phyloP scores from a whole-genome alignment of 2,797 vertebrate genomes.

The Aythya fuligula region DNA sequence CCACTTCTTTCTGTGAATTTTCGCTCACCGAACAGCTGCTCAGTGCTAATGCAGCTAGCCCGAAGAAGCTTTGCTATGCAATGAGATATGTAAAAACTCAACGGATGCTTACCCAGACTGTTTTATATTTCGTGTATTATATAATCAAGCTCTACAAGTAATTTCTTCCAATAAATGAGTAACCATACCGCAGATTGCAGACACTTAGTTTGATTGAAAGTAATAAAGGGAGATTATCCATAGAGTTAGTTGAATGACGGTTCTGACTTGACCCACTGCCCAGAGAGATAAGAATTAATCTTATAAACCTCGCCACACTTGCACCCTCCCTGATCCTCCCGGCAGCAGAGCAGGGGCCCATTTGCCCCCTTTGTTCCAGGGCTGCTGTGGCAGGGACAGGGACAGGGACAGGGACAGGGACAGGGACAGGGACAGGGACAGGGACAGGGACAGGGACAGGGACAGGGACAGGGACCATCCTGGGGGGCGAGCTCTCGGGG shows the following conservation, averaged over 20 bases:
- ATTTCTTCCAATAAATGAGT: slow-evolving; percentile 77
- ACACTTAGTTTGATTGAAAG: slow-evolving; percentile 82
- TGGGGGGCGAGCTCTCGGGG: neutral
- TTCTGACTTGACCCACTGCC: slow-evolving; percentile 82
- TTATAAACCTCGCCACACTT: slow-evolving; percentile 77
- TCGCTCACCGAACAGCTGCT: slow-evolving; percentile 15
- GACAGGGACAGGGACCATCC: neutral
- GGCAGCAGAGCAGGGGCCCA: neutral
- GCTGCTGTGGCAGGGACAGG: neutral
- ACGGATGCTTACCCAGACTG: slow-evolving; percentile 40
- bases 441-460: neutral
- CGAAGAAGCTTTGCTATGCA: slow-evolving; percentile 37
- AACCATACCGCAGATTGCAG: slow-evolving; percentile 75
- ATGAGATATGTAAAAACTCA: slow-evolving; percentile 41
- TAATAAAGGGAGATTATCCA: slow-evolving; percentile 81
- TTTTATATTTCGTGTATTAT: slow-evolving; percentile 64
- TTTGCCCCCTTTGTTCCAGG: slow-evolving; percentile 62
- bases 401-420: neutral
- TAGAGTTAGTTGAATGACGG: slow-evolving; percentile 69
- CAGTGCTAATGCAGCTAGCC: neutral
- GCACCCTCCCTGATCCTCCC: slow-evolving; percentile 19
- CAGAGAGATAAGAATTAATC: slow-evolving; percentile 81
- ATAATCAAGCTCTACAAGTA: slow-evolving; percentile 76
- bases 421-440: neutral
- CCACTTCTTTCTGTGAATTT: slow-evolving; percentile 27